A percentile compares a stretch with the other conserved stretches of the same genome.
Evolutionary conservation across 2,113 vertebrate species (phyloP).

Genomic region (human): DNA sequence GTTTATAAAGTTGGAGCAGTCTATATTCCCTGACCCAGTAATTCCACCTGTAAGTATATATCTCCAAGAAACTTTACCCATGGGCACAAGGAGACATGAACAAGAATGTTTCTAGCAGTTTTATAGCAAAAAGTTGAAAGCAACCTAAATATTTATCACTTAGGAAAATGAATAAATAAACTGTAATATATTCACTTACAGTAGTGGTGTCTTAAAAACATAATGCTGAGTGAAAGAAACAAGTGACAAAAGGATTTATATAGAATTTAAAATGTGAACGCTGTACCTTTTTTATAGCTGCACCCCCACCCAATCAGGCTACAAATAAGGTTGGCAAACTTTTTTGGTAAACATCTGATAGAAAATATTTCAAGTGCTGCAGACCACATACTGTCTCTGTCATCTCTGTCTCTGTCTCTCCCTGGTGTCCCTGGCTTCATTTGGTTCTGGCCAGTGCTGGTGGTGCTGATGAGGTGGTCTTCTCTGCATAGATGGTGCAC

Average conservation of each 20-base stretch:
- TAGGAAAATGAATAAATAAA: neutral
- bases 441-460: neutral
- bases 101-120: neutral
- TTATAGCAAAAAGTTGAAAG: neutral
- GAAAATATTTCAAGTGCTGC: too few species aligned
- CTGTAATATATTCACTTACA: too few species aligned
- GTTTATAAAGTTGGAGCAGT: neutral
- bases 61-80: neutral
- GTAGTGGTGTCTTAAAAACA: neutral
- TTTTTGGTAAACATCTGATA: neutral
- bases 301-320: neutral
- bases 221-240: neutral
- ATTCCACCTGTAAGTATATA: neutral
- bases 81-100: neutral
- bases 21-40: neutral
- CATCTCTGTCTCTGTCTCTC: neutral
- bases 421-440: neutral
- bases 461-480: neutral
- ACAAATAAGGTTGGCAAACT: neutral
- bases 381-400: too few species aligned
- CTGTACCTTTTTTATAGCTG: neutral
- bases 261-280: neutral
- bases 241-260: neutral
- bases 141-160: neutral
- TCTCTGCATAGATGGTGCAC: neutral